Percentiles rank a stretch among this genome's conserved stretches.
Evolutionary conservation across 1,140 invertebrate genomes (phyloP).

Genomic region (Teleogryllus occipitalis): DNA sequence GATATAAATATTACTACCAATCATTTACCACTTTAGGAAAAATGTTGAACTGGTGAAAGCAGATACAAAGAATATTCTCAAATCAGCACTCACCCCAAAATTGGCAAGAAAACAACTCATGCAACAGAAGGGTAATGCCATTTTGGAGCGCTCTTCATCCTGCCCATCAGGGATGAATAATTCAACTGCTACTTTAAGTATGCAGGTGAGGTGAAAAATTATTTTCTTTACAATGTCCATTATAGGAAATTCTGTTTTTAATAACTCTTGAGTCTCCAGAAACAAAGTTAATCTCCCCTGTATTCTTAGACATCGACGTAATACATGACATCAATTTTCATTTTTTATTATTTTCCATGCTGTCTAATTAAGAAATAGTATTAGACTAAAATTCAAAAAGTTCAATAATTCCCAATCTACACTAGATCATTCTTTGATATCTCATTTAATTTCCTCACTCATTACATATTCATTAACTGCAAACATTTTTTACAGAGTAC

Average conservation of each 20-base stretch:
- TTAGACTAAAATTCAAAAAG: too few relatives aligned
- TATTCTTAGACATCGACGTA: neutral
- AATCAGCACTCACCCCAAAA: conserved; percentile 69
- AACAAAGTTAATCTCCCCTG: neutral
- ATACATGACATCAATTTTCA: too few relatives aligned
- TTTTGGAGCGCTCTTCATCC: conserved; percentile 32
- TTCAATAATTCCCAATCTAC: too few relatives aligned
- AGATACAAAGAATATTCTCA: conserved; percentile 72
- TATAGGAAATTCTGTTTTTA: neutral
- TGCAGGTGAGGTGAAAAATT: conserved; percentile 12
- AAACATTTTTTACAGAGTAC: conserved; percentile 41
- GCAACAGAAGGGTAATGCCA: conserved; percentile 34
- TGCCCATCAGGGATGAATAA: conserved; percentile 19
- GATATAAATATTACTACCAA: neutral
- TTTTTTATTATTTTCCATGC: too few relatives aligned
- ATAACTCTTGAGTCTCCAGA: neutral
- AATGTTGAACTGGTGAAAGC: conserved; percentile 73
- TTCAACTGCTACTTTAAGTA: neutral
- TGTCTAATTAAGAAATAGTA: too few relatives aligned
- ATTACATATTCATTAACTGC: too few relatives aligned
- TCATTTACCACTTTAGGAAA: conserved; percentile 45
- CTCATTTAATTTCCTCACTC: too few relatives aligned
- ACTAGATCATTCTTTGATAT: too few relatives aligned
- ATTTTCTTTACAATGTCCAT: neutral
- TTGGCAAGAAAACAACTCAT: conserved; percentile 56